A percentile compares a stretch with the other conserved stretches of the same genome.
Evolutionary conservation across 2,797 vertebrate genomes (phyloP).

Genomic region (Simalia tracyae): DNA sequence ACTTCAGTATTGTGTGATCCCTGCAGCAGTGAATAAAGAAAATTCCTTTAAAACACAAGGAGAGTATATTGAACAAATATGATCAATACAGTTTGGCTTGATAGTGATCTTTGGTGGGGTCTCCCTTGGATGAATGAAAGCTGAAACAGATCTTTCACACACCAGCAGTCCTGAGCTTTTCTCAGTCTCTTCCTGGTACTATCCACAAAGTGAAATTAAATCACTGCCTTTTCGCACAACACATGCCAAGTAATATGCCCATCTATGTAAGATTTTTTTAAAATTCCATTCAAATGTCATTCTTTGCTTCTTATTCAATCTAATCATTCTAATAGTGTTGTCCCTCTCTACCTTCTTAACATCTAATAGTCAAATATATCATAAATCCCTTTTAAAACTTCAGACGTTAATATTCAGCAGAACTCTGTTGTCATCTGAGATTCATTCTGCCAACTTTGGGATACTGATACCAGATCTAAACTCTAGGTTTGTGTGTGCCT

Average conservation of each 20-base stretch:
- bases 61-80: background rate
- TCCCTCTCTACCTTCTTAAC: background rate
- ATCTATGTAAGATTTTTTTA: background rate
- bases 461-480: background rate
- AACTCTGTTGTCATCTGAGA: background rate
- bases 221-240: background rate
- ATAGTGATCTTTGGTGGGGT: background rate
- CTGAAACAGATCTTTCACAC: background rate
- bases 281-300: too few species aligned
- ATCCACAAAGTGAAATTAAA: background rate
- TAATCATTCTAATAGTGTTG: background rate
- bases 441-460: background rate
- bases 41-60: background rate
- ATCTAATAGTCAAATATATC: background rate
- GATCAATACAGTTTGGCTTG: background rate
- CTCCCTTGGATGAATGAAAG: background rate
- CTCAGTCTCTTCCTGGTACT: background rate
- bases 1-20: background rate
- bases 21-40: background rate
- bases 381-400: background rate
- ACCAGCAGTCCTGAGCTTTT: background rate
- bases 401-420: background rate
- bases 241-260: background rate
- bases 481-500: background rate
- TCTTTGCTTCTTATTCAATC: background rate